phyloP scores from a whole-genome alignment of 2,888 invertebrate genomes.

The Epirrita christyi region DNA sequence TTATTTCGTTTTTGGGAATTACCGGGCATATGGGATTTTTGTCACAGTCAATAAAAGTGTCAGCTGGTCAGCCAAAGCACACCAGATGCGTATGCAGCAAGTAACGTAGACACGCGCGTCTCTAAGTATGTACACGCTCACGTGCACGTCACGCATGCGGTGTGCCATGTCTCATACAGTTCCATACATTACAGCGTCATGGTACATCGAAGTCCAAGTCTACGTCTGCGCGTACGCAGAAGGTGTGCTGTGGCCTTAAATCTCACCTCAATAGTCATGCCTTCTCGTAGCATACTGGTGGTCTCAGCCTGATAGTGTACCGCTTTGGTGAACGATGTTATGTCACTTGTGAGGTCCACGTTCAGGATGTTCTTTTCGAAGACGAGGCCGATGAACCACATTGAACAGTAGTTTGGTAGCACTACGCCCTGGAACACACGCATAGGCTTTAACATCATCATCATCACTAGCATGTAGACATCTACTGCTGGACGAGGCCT shows the following conservation, averaged over 20 bases:
- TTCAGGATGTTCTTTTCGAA: slow-evolving; percentile 96
- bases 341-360: slow-evolving; percentile 97
- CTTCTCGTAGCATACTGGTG: slow-evolving; percentile 88
- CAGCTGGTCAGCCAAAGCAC: too few relatives aligned
- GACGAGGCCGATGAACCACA: slow-evolving; percentile 99
- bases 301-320: slow-evolving; percentile 91
- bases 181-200: too few relatives aligned
- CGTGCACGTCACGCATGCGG: too few relatives aligned
- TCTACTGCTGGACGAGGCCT: too few relatives aligned
- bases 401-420: slow-evolving; percentile 87
- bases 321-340: slow-evolving; percentile 94
- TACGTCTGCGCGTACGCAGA: too few relatives aligned
- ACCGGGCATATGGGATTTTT: not conserved
- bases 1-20: slow-evolving; percentile 3
- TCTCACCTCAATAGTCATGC: slow-evolving; percentile 89
- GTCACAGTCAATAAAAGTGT: not conserved
- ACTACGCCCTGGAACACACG: slow-evolving; percentile 62
- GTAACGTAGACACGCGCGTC: too few relatives aligned
- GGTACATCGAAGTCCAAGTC: too few relatives aligned
- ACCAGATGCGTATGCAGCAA: too few relatives aligned
- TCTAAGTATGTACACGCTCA: too few relatives aligned
- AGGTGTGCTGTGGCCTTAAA: too few relatives aligned
- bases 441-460: not conserved
- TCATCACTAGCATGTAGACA: too few relatives aligned
- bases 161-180: too few relatives aligned